Percentiles rank a stretch among this genome's conserved stretches.
Evolutionary conservation across 2,888 invertebrate species (phyloP).

Genomic region (Philopedon plagiatum): DNA sequence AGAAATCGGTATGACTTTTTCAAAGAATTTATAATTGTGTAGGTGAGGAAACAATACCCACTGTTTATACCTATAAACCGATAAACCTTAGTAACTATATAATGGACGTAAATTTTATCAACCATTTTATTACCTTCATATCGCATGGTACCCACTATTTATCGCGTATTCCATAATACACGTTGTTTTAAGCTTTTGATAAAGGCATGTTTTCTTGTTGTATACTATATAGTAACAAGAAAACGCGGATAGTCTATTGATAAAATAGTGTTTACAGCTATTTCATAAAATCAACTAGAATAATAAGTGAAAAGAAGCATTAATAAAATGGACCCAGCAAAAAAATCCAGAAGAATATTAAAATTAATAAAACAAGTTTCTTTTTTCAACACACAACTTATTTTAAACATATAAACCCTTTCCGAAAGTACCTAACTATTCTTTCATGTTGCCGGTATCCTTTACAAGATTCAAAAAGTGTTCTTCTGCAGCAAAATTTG

Average conservation of each 20-base stretch:
- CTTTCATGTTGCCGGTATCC: too few species aligned
- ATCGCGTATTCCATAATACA: constrained; percentile 19
- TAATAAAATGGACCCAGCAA: too few species aligned
- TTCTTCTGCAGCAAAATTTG: too few species aligned
- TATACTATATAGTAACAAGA: background rate
- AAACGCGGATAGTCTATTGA: background rate
- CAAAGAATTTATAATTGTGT: constrained; percentile 21
- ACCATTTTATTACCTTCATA: constrained; percentile 20
- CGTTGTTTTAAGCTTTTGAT: constrained; percentile 19
- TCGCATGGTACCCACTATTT: constrained; percentile 12
- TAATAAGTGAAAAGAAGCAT: too few species aligned
- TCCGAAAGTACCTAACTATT: too few species aligned
- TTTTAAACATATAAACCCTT: too few species aligned
- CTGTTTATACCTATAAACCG: constrained; percentile 13
- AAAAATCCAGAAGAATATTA: too few species aligned
- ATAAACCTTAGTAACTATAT: constrained; percentile 12
- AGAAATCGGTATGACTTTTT: background rate
- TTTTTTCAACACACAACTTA: too few species aligned
- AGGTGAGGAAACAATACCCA: constrained; percentile 29
- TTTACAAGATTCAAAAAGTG: too few species aligned
- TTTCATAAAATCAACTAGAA: too few species aligned
- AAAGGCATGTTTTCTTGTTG: background rate
- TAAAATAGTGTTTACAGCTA: too few species aligned
- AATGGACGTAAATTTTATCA: constrained; percentile 30
- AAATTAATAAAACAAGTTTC: too few species aligned